Conservation (phyloP, 2,888 invertebrate genomes). For the Polydrusus tereticollis region DNA sequence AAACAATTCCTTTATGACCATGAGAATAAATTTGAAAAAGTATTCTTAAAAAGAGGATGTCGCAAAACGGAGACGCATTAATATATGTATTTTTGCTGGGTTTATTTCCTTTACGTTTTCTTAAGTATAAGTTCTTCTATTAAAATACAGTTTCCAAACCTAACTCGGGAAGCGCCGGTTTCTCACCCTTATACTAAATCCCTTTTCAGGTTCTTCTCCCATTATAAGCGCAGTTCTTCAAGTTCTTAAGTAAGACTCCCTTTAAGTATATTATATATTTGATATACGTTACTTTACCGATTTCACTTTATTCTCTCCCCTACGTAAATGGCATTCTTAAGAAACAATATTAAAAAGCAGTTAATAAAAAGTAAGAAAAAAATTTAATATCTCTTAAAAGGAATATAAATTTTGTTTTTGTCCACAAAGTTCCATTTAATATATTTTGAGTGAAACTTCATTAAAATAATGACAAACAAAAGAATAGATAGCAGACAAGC, state of each 20-base stretch:
- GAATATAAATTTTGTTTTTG: not conserved
- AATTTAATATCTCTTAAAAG: not conserved
- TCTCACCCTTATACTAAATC: not conserved
- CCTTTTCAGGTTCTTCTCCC: not conserved
- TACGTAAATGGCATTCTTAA: not conserved
- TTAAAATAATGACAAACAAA: too few relatives aligned
- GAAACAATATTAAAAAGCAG: conserved; percentile 1
- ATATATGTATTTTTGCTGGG: too few relatives aligned
- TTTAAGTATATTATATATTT: conserved; percentile 5
- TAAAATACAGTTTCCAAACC: not conserved
- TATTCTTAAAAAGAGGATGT: too few relatives aligned
- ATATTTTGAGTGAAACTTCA: too few relatives aligned
- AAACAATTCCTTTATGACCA: too few relatives aligned
- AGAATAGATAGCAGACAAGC: too few relatives aligned
- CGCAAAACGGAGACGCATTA: too few relatives aligned
- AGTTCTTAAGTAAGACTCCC: not conserved
- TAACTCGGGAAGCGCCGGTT: not conserved
- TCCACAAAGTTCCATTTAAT: not conserved
- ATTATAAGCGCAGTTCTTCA: conserved; percentile 1
- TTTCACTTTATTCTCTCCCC: conserved; percentile 1
- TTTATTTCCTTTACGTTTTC: too few relatives aligned
- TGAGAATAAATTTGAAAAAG: too few relatives aligned
- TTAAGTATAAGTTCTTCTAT: not conserved
- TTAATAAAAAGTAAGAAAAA: not conserved
- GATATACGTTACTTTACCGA: conserved; percentile 4